Evolutionary conservation across 1,140 invertebrate species (phyloP).

Genomic region (Lordiphosa stackelbergi): DNA sequence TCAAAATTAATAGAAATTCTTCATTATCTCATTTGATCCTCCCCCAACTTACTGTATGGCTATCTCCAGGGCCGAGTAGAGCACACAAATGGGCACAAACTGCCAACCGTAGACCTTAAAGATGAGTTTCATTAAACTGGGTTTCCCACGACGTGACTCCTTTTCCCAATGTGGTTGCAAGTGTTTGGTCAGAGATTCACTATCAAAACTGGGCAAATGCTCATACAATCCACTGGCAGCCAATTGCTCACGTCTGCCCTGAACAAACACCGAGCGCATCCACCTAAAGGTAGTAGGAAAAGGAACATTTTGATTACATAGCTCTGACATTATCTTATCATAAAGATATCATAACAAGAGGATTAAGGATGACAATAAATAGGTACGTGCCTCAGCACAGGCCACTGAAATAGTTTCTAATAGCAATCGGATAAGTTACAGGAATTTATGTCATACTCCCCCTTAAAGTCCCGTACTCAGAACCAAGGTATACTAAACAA

Average conservation of each 20-base stretch:
- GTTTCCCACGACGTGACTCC: constrained; percentile 76
- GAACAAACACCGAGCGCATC: constrained; percentile 73
- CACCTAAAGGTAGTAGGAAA: constrained; percentile 48
- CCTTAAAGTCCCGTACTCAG: too few species aligned
- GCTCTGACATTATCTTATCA: constrained; percentile 38
- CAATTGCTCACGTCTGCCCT: constrained; percentile 74
- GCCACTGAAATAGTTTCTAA: too few species aligned
- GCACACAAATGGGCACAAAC: constrained; percentile 58
- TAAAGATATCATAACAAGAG: not conserved
- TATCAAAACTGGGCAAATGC: constrained; percentile 74
- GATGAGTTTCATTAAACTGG: constrained; percentile 79
- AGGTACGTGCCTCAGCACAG: constrained; percentile 36
- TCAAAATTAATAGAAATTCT: not conserved
- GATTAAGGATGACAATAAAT: constrained; percentile 15
- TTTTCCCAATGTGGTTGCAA: constrained; percentile 80
- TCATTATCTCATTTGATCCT: not conserved
- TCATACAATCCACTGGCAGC: constrained; percentile 77
- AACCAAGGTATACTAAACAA: too few species aligned
- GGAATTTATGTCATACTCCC: too few species aligned
- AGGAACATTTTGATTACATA: constrained; percentile 13
- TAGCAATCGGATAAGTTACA: too few species aligned
- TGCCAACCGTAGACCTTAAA: constrained; percentile 79
- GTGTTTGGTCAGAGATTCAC: constrained; percentile 71
- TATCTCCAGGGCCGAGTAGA: constrained; percentile 56
- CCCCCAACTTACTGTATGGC: constrained; percentile 50